Conservation (phyloP, 2,113 vertebrate species). For the Urocitellus parryii region DNA sequence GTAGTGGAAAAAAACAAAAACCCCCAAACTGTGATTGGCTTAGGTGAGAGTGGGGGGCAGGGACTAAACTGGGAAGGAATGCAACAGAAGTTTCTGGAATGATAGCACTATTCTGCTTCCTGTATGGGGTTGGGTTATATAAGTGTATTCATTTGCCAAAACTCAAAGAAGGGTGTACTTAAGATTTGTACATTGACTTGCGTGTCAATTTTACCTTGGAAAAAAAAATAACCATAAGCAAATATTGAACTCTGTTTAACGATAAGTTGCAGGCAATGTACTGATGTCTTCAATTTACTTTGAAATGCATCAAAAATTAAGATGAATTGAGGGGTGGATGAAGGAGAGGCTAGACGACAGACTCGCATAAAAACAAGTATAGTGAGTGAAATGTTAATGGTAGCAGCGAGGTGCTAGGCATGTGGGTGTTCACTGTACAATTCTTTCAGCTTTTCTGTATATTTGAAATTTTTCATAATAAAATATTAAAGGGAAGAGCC, state of each 20-base stretch:
- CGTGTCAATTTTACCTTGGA: background rate
- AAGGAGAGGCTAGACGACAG: background rate
- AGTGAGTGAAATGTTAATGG: slow-evolving; percentile 24
- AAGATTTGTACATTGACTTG: background rate
- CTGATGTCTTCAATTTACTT: slow-evolving; percentile 13
- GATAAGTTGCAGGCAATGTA: background rate
- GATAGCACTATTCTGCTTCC: background rate
- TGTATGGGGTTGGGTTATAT: background rate
- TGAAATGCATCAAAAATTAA: slow-evolving; percentile 58
- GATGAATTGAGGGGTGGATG: background rate
- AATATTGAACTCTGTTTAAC: slow-evolving; percentile 49
- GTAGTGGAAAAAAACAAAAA: background rate
- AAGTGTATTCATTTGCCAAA: background rate
- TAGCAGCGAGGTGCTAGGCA: background rate
- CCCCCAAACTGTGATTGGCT: background rate
- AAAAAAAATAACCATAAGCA: background rate
- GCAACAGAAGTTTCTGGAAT: slow-evolving; percentile 21
- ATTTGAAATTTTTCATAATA: slow-evolving; percentile 57
- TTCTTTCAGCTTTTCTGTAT: slow-evolving; percentile 11
- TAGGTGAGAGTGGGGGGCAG: background rate
- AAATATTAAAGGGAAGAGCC: slow-evolving; percentile 43
- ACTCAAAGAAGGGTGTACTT: background rate
- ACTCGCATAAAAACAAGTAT: slow-evolving; percentile 15
- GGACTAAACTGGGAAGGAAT: background rate
- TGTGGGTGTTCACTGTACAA: background rate